Evolutionary conservation across 2,797 vertebrate species (phyloP).

Genomic region (Hozukius guyotensis): DNA sequence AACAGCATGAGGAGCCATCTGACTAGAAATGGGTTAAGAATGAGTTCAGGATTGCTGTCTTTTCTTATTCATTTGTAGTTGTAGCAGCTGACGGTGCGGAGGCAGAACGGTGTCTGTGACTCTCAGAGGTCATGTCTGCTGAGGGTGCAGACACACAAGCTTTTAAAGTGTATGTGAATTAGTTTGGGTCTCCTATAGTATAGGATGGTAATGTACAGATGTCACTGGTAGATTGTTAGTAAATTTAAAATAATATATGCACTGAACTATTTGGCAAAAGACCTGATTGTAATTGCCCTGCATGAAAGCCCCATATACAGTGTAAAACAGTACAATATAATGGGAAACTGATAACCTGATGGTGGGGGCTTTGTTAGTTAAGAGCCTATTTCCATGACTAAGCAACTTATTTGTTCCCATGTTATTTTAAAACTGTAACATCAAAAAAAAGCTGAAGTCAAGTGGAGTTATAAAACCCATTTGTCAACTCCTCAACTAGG

Average conservation of each 20-base stretch:
- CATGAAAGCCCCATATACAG: no score
- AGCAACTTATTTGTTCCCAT: constrained; percentile 13
- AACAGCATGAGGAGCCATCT: constrained; percentile 31
- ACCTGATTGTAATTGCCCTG: no score
- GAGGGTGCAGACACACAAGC: not conserved
- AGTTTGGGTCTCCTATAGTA: not conserved
- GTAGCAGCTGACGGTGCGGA: constrained; percentile 12
- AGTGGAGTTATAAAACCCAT: constrained; percentile 54
- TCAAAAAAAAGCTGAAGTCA: constrained; percentile 24
- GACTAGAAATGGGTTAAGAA: constrained; percentile 12
- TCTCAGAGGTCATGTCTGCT: constrained; percentile 27
- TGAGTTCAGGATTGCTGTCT: constrained; percentile 2
- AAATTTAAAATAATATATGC: not conserved
- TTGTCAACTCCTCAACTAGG: constrained; percentile 56
- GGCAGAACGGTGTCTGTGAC: constrained; percentile 38
- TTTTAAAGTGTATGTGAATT: not conserved
- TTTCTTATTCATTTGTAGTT: constrained; percentile 61
- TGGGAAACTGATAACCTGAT: not conserved
- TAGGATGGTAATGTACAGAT: not conserved
- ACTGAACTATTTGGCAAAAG: not conserved
- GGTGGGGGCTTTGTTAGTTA: not conserved
- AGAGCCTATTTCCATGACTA: constrained; percentile 5
- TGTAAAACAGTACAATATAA: not conserved
- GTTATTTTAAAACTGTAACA: constrained; percentile 43
- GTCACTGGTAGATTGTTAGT: not conserved